Conservation (phyloP, 2,888 invertebrate species). For the Heteromurus nitidus region DNA sequence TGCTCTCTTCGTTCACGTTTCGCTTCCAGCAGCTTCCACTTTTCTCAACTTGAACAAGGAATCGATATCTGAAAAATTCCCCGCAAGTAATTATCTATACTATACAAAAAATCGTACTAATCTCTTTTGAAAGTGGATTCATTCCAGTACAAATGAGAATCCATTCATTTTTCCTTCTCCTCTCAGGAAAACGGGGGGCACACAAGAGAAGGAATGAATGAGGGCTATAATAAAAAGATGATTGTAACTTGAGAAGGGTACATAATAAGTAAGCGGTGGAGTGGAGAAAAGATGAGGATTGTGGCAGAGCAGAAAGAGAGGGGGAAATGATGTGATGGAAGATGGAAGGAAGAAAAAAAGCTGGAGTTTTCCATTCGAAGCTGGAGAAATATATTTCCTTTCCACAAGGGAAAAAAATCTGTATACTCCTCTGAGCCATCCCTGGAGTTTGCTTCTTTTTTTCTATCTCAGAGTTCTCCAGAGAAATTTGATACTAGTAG, state of each 20-base stretch:
- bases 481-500: conserved; percentile 44
- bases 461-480: conserved; percentile 20
- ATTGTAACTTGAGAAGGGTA: conserved; percentile 51
- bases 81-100: conserved; percentile 52
- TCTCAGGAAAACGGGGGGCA: not conserved
- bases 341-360: too few species aligned
- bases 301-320: not conserved
- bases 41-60: conserved; percentile 19
- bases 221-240: conserved; percentile 36
- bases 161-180: too few species aligned
- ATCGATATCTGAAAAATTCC: too few species aligned
- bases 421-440: not conserved
- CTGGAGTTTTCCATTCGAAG: too few species aligned
- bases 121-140: conserved; percentile 31
- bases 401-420: not conserved
- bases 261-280: conserved; percentile 44
- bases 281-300: conserved; percentile 9
- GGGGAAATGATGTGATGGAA: conserved; percentile 1
- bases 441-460: too few species aligned
- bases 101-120: conserved; percentile 49
- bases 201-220: not conserved
- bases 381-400: too few species aligned
- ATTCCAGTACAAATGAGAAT: not conserved
- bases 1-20: not conserved
- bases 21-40: not conserved